A percentile compares a stretch with the other conserved stretches of the same genome.
These are phyloP conservation scores for Cichladusa arquata DNA, from an alignment of 2,113 vertebrate genomes.

Conservation along the genomic window DNA sequence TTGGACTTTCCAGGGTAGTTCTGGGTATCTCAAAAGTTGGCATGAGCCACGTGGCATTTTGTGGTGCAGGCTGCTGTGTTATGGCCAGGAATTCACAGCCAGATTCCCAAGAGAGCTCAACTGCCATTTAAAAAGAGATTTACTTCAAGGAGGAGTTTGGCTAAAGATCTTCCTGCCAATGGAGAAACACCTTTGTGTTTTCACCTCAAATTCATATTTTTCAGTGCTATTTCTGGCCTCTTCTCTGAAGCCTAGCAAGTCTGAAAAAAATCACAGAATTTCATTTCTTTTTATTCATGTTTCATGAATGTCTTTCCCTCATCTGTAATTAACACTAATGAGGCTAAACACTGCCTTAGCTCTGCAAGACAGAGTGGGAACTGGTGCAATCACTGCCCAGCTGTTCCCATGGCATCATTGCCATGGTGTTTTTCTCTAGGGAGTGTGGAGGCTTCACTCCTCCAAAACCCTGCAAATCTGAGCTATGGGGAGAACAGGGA, in stretches of 20 bases:
- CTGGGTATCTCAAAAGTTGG: not conserved
- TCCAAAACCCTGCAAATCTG: not conserved
- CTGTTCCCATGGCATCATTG: not conserved
- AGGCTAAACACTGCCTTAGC: not conserved
- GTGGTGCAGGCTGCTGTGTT: not conserved
- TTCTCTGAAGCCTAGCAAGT: not conserved
- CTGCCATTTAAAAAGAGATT: not conserved
- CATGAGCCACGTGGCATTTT: not conserved
- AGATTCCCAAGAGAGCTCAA: not conserved
- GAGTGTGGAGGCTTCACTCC: not conserved
- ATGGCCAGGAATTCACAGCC: not conserved
- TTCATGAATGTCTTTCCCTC: not conserved
- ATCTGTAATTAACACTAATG: not conserved
- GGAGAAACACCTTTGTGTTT: not conserved
- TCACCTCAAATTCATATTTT: not conserved
- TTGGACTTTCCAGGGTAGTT: not conserved
- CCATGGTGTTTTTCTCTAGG: not conserved
- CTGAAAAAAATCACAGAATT: not conserved
- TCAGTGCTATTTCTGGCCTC: not conserved
- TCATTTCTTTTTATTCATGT: not conserved
- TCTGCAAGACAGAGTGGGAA: not conserved
- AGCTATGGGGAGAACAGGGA: not conserved
- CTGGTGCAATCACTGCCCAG: not conserved
- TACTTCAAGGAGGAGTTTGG: not conserved
- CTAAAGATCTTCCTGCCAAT: not conserved